Conservation (phyloP, 1,140 invertebrate species). For the Drosophila bifasciata region DNA sequence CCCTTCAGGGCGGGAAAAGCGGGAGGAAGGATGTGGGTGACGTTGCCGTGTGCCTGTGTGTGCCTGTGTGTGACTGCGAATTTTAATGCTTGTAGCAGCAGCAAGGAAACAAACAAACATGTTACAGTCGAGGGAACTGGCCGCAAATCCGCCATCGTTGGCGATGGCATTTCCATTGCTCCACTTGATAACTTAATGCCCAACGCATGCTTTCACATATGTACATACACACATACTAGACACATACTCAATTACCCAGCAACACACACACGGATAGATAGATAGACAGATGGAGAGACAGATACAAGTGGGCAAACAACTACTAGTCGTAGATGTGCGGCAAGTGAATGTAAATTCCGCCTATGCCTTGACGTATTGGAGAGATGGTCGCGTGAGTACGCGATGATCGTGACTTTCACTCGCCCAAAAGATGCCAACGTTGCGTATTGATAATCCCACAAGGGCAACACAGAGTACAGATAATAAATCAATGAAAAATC, state of each 20-base stretch:
- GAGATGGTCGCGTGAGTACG: constrained; percentile 22
- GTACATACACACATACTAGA: constrained; percentile 27
- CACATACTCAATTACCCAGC: constrained; percentile 29
- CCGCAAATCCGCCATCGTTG: constrained; percentile 53
- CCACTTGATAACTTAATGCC: constrained; percentile 74
- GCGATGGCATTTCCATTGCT: constrained; percentile 41
- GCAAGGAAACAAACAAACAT: constrained; percentile 63
- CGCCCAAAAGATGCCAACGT: no score
- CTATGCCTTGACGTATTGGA: constrained; percentile 38
- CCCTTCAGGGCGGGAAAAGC: background rate
- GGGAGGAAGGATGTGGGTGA: no score
- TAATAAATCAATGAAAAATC: no score
- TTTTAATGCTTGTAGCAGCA: constrained; percentile 61
- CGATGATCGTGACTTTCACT: background rate
- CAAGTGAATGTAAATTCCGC: background rate
- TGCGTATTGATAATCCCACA: background rate
- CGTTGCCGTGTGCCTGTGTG: background rate
- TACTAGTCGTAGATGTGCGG: constrained; percentile 30
- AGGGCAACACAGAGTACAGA: no score
- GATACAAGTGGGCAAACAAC: constrained; percentile 25
- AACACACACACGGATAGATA: constrained; percentile 8
- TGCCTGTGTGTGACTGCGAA: constrained; percentile 26
- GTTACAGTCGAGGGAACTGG: constrained; percentile 59
- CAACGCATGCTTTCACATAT: constrained; percentile 65
- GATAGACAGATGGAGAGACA: constrained; percentile 15